Evolutionary conservation across 1,140 invertebrate genomes (phyloP), one percentile per base, ranked within the genome.

Genomic region (Leptinotarsa texana): DNA sequence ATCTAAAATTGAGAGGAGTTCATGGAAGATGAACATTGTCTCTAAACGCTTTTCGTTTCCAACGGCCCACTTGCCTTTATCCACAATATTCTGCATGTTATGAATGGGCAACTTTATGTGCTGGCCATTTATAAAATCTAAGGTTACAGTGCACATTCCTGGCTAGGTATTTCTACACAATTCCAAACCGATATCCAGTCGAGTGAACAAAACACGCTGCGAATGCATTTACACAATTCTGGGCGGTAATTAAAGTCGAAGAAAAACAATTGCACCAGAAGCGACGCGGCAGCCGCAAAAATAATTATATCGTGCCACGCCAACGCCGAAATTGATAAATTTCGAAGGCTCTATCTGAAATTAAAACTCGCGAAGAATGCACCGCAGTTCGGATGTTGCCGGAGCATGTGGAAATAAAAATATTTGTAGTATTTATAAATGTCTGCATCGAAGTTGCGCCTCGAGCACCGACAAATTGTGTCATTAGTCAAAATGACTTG

Each of bases 401-500:
- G 67, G 27, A 62, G 18, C 33, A 71, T 63, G 74, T 77, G 71
- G 63, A 65, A 65, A 42, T 70, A 57, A 70, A 70, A 78, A 71
- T 69, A 76, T 73, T 24, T 51, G 61, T 48, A 33, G 63, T 73
- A 78, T 78, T 78, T 78, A 75, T 75, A 78, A 42, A 51, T 24
- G 61, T 73, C 77, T 33, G 70, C 69, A 72, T 74, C 72, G 73
- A 49, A 76, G 75, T 78, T 78, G 75, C 68, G 63, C 70, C 72
- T 72, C 73, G 74, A 75, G 72, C 72, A 71, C 69, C 77, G 77
- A 78, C 77, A 78, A 78, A 78, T 78, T 78, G 75, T 77, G 75
- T 78, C 77, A 77, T 78, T 78, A 78, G 75, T 78, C 65, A 77
- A 73, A 74, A 68, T 74, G 75, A 77, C 77, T 17, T 63, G 69